Base-by-base conservation (phyloP, 2,113 vertebrate genomes). In the Oreochromis aureus region DNA sequence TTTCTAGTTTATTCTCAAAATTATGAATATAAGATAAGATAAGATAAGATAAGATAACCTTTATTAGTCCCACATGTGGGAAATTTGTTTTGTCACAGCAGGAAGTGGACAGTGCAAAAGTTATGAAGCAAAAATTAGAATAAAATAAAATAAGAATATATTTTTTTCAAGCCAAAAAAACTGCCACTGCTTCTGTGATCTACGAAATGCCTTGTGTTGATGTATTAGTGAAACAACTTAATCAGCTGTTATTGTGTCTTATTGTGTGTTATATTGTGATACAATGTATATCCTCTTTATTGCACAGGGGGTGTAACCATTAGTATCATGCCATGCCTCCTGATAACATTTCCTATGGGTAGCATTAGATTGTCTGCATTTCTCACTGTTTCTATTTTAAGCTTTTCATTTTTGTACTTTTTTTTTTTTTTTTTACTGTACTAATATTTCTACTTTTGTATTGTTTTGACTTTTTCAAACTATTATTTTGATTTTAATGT, bases 261-360 rank as follows among this genome's bases (percentile, higher is more conserved):
- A 27, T 27, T 27, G 27, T 27, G 27, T 27, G 27, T 27, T 27
- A 27, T 27, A 27, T 27, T 63, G 0, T 63, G 32, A 36, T 63
- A 63, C 59, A 36, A 63, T 1, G 0, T 63, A 7, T 6, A 63
- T 63, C 2, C 59, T 63, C 59, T 63, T 63, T 36, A 63, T n/a
- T 63, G 0, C 18, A 63, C 32, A n/a, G 0, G 59, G 32, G 32
- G 18, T 63, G 10, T 36, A 36, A 12, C 59, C 32, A 36, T 63
- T 36, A 36, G 32, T 36, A 63, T 63, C 18, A 1, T 2, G 61
- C 10, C 61, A 13, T 13, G 61, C 34, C 34, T 66, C 61, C 61
- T 36, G 10, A 66, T 66, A 39, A 66, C 19, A 8, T 66, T 39
- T 66, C 61, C 34, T 66, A 66, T 36, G 61, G 34, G 61, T 22